These are phyloP conservation scores for Phlogophora meticulosa DNA, from an alignment of 2,888 invertebrate species.

Conservation along the genomic window DNA sequence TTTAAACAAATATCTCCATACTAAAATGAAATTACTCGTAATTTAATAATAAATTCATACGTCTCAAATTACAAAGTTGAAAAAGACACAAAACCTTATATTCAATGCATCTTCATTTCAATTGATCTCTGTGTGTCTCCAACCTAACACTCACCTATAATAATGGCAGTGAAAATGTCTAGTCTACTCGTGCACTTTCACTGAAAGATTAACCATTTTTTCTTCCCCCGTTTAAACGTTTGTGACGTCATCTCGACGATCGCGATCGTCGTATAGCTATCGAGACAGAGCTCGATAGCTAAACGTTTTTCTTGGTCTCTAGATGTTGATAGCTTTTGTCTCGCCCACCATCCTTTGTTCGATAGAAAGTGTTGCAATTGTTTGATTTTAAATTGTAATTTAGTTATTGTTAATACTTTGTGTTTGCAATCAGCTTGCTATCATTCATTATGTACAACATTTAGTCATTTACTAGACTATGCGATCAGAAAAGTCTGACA, in stretches of 20 bases:
- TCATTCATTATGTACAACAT: too few species aligned
- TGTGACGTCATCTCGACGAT: conserved; percentile 26
- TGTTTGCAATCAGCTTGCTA: conserved; percentile 41
- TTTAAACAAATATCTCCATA: not conserved
- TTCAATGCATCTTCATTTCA: not conserved
- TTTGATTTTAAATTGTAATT: conserved; percentile 60
- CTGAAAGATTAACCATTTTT: conserved; percentile 72
- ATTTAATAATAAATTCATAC: too few species aligned
- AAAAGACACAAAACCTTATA: not conserved
- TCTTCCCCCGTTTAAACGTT: conserved; percentile 29
- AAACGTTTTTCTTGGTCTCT: conserved; percentile 46
- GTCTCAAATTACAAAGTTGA: too few species aligned
- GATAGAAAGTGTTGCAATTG: conserved; percentile 54
- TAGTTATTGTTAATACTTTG: conserved; percentile 54
- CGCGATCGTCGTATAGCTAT: conserved; percentile 36
- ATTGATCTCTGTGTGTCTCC: conserved; percentile 47
- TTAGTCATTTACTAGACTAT: too few species aligned
- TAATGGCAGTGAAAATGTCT: conserved; percentile 73
- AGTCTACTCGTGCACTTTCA: conserved; percentile 75
- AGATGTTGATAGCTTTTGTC: conserved; percentile 53
- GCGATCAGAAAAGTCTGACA: too few species aligned
- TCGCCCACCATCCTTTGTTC: conserved; percentile 63
- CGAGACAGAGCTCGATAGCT: conserved; percentile 39
- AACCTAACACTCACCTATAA: conserved; percentile 61
- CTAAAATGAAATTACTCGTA: not conserved